A percentile compares a stretch with the other conserved stretches of the same genome.
Conservation (phyloP, 2,888 invertebrate species). For the Trissolcus brochymenae region DNA sequence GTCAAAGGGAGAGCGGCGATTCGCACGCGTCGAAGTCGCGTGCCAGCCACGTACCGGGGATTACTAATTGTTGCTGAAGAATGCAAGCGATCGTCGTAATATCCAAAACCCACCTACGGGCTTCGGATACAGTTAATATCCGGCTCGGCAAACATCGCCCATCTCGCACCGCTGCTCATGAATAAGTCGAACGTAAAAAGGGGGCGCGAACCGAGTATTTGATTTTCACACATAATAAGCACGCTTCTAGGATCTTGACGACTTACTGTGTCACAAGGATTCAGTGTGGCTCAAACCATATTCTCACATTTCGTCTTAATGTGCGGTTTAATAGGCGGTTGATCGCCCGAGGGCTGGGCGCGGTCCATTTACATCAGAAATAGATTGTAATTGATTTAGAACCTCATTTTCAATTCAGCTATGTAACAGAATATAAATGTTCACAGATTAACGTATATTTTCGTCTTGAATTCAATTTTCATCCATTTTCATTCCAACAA, state of each 20-base stretch:
- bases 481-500: not conserved
- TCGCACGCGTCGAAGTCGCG: slow-evolving; percentile 65
- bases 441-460: not conserved
- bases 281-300: slow-evolving; percentile 10
- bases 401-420: slow-evolving; percentile 1
- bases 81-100: slow-evolving; percentile 72
- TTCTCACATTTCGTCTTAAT: slow-evolving; percentile 46
- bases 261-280: slow-evolving; percentile 28
- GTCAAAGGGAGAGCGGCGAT: slow-evolving; percentile 3
- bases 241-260: slow-evolving; percentile 38
- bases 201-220: slow-evolving; percentile 64
- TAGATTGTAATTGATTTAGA: slow-evolving; percentile 16
- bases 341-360: slow-evolving; percentile 3
- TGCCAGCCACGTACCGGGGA: slow-evolving; percentile 71
- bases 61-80: slow-evolving; percentile 74
- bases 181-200: slow-evolving; percentile 60
- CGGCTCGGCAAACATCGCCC: slow-evolving; percentile 69
- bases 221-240: slow-evolving; percentile 71
- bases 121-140: slow-evolving; percentile 73
- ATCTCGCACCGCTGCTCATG: slow-evolving; percentile 64
- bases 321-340: slow-evolving; percentile 35
- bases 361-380: slow-evolving; percentile 16
- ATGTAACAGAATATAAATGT: not conserved
- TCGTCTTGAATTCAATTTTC: not conserved
- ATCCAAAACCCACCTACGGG: slow-evolving; percentile 66